Base-by-base conservation (phyloP, 2,797 vertebrate species). In the Coregonus suidteri region DNA sequence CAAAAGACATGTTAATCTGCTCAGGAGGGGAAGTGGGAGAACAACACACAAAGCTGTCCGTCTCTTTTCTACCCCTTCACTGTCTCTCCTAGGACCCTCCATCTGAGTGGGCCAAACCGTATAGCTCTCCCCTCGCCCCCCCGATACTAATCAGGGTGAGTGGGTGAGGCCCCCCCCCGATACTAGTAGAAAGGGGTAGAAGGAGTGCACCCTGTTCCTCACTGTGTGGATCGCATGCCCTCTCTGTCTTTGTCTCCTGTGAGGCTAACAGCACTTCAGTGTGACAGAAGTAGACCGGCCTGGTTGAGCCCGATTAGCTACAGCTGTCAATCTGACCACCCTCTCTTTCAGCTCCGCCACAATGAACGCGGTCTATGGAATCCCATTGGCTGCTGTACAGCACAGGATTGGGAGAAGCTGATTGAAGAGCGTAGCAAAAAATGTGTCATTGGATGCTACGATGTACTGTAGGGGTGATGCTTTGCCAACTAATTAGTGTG, bases 231-330 rank as follows among this genome's bases (percentile, higher is more conserved):
- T 85, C 84, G 85, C 75, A 86, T 85, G 79, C 79, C 77, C 79
- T 82, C 82, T 84, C 85, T 83, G 88, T 91, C 90, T 93, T 93
- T 93, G 90, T 90, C 87, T 84, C 73, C 78, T 78, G 84, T 86
- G 82, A 88, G 90, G 91, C 91, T 89, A 87, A 91, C 88, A 88
- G 90, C 88, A 87, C 90, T 92, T 89, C 86, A 88, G 88, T 89
- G 91, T 92, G 92, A 93, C 93, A 88, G 86, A 7, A 31, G 34
- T 9, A 59, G 54, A 9, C 6, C 3, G 74, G 86, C 88, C 81
- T 80, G 85, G 91, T 80, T 89, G 89, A 90, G 88, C 80, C 81
- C 79, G 89, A 94, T 95, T 95, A 91, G 93, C 84, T 90, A 92
- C 91, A 94, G 94, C 93, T 93, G 93, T 92, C 93, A 93, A 84